Evolutionary conservation across 1,140 invertebrate species (phyloP).

Genomic region (Lineus longissimus): DNA sequence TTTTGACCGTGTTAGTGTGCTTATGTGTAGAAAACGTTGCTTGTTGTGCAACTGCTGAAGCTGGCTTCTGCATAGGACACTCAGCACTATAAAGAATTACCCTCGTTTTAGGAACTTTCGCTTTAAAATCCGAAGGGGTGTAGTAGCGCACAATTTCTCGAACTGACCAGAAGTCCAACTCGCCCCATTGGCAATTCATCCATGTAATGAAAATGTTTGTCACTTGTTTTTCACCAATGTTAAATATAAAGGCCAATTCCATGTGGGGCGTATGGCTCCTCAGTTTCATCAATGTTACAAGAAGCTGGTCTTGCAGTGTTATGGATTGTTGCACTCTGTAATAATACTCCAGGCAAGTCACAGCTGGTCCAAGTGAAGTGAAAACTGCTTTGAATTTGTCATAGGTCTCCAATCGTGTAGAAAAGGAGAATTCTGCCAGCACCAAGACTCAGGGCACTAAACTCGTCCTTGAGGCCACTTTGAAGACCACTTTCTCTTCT

Average conservation of each 20-base stretch:
- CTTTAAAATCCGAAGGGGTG: slow-evolving; percentile 32
- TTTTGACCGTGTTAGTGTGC: slow-evolving; percentile 30
- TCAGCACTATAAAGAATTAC: slow-evolving; percentile 39
- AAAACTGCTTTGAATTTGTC: neutral
- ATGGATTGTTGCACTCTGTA: neutral
- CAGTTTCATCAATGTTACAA: slow-evolving; percentile 36
- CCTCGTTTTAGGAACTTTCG: slow-evolving; percentile 29
- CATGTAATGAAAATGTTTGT: slow-evolving; percentile 33
- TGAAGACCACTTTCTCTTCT: no score
- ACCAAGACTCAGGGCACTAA: no score
- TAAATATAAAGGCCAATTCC: slow-evolving; percentile 31
- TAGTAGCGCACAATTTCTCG: slow-evolving; percentile 27
- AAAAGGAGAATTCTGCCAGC: no score
- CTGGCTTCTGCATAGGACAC: slow-evolving; percentile 28
- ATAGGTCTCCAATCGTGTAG: neutral
- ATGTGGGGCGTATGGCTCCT: slow-evolving; percentile 24
- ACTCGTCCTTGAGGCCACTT: no score
- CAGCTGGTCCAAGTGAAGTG: neutral
- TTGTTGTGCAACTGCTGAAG: slow-evolving; percentile 29
- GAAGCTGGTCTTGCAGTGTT: slow-evolving; percentile 24
- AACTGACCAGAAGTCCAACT: slow-evolving; percentile 34
- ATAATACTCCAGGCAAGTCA: neutral
- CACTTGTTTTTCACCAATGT: slow-evolving; percentile 24
- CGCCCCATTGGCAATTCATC: slow-evolving; percentile 31
- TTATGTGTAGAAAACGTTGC: slow-evolving; percentile 38